Percentiles rank a stretch among this genome's conserved stretches.
phyloP scores from a whole-genome alignment of 2,113 vertebrate species.

The Entomyzon cyanotis region DNA sequence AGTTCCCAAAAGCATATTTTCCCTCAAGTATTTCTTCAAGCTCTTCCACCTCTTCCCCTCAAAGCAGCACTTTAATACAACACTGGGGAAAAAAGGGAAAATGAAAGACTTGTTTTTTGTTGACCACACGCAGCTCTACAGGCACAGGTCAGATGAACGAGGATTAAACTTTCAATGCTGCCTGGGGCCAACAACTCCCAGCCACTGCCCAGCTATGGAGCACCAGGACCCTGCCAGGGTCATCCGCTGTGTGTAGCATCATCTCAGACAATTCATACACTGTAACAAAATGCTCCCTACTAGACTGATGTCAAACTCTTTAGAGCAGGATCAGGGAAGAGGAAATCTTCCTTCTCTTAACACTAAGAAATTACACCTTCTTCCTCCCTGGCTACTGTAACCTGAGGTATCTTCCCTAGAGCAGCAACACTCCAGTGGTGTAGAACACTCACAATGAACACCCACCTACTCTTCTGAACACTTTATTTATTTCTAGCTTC shows the following conservation, averaged over 20 bases:
- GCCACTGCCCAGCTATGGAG: rapidly evolving
- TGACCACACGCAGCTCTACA: not conserved
- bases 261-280: not conserved
- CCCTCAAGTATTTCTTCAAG: not conserved
- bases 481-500: slow-evolving; percentile 40
- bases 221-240: too few species aligned
- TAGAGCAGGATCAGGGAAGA: not conserved
- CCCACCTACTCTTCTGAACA: not conserved
- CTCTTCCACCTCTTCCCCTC: not conserved
- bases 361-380: not conserved
- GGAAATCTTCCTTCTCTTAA: not conserved
- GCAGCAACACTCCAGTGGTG: not conserved
- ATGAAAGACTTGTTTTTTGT: not conserved
- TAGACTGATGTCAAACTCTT: not conserved
- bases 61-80: not conserved
- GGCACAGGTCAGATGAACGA: rapidly evolving
- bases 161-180: not conserved
- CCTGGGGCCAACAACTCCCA: not conserved
- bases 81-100: not conserved
- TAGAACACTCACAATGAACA: not conserved
- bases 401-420: too few species aligned
- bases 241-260: not conserved
- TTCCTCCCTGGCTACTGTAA: not conserved
- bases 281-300: not conserved
- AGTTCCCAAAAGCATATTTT: not conserved